Evolutionary conservation across 2,888 invertebrate genomes (phyloP).

Genomic region (Rhaphigaster nebulosa): DNA sequence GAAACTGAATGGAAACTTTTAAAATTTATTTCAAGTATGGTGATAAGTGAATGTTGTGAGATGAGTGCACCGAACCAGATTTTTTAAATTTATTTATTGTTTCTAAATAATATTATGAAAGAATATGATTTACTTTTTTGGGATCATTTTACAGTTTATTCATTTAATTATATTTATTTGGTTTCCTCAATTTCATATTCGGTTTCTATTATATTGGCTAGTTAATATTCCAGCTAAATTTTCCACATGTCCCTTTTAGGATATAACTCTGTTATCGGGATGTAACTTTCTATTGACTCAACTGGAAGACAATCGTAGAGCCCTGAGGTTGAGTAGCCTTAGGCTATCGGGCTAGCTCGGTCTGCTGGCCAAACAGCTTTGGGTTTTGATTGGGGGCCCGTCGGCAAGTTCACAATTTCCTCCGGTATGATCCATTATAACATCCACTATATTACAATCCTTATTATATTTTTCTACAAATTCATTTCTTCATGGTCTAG

Average conservation of each 20-base stretch:
- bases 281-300: slow-evolving; percentile 9
- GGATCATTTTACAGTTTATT: no score
- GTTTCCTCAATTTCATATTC: neutral
- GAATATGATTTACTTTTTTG: no score
- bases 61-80: no score
- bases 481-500: no score
- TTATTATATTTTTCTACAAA: no score
- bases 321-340: neutral
- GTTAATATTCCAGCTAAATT: neutral
- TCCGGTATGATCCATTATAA: neutral
- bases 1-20: no score
- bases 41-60: no score
- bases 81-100: no score
- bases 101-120: no score
- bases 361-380: slow-evolving; percentile 25
- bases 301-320: slow-evolving; percentile 3
- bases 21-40: no score
- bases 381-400: neutral
- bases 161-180: no score
- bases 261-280: slow-evolving; percentile 12
- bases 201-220: neutral
- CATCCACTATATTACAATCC: neutral
- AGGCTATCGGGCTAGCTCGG: slow-evolving; percentile 1
- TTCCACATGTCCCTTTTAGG: neutral
- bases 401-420: neutral